Evolutionary conservation across 2,797 vertebrate genomes (phyloP).

Genomic region (Phoeniculus purpureus): DNA sequence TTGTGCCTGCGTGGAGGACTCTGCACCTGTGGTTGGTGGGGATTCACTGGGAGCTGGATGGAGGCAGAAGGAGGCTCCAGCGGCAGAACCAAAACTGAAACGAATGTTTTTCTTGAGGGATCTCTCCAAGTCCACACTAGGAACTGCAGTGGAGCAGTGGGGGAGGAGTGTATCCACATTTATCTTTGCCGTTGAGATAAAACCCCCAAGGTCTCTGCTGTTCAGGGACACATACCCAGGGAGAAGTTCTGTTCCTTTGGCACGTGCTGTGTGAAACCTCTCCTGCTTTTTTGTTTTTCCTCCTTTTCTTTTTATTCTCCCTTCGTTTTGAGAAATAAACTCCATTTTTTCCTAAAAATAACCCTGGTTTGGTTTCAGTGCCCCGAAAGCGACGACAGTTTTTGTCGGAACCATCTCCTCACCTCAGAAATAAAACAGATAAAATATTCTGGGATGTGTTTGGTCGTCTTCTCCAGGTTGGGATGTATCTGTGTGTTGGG

Average conservation of each 20-base stretch:
- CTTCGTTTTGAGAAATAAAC: background rate
- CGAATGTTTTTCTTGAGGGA: background rate
- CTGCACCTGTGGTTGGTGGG: fast-evolving
- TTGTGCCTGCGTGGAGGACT: background rate
- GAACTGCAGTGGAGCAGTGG: background rate
- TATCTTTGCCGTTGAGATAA: constrained; percentile 26
- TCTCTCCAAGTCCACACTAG: background rate
- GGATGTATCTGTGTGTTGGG: background rate
- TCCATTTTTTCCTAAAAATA: too few species aligned
- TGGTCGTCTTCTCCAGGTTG: constrained; percentile 12
- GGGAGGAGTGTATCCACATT: constrained; percentile 5
- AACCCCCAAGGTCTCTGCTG: constrained; percentile 47
- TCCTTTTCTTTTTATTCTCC: fast-evolving
- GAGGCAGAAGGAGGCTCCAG: background rate
- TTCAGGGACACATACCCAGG: constrained; percentile 51
- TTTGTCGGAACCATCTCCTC: background rate
- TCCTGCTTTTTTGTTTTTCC: background rate
- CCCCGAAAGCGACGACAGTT: background rate
- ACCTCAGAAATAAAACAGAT: background rate
- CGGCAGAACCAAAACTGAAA: background rate
- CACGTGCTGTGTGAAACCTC: background rate
- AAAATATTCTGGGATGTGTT: background rate
- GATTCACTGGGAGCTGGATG: background rate
- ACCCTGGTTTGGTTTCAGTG: background rate
- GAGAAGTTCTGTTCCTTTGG: constrained; percentile 24